Evolutionary conservation across 2,113 vertebrate genomes (phyloP).

Genomic region (Odontophorus gujanensis): DNA sequence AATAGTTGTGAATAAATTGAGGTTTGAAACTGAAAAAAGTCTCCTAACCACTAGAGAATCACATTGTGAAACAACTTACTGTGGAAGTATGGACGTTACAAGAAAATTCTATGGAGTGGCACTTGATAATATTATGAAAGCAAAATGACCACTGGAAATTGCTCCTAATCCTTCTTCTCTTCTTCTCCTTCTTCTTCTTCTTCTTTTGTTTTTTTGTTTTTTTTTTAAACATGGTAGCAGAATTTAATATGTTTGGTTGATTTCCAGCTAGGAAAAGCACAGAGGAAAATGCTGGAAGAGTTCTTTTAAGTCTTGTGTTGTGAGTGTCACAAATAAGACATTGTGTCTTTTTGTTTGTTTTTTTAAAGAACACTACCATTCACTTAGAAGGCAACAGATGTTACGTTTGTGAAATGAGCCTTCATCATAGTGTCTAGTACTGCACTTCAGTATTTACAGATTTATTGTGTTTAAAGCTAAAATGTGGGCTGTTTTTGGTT

Average conservation of each 20-base stretch:
- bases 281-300: background rate
- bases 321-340: background rate
- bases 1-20: background rate
- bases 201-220: background rate
- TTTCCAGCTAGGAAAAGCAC: background rate
- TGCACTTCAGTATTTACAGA: background rate
- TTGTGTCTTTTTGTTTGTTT: background rate
- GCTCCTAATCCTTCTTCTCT: background rate
- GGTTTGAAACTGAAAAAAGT: background rate
- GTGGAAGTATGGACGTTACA: background rate
- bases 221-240: background rate
- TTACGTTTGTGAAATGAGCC: background rate
- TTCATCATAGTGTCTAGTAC: background rate
- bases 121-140: background rate
- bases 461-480: background rate
- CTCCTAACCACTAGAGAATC: background rate
- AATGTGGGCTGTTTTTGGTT: background rate
- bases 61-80: background rate
- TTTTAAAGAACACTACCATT: background rate
- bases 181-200: background rate
- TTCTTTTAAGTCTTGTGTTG: background rate
- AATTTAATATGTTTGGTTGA: background rate
- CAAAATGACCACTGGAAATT: background rate
- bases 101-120: background rate
- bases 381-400: background rate